Evolutionary conservation across 2,888 invertebrate genomes (phyloP).

Genomic region (Erebia ligea): DNA sequence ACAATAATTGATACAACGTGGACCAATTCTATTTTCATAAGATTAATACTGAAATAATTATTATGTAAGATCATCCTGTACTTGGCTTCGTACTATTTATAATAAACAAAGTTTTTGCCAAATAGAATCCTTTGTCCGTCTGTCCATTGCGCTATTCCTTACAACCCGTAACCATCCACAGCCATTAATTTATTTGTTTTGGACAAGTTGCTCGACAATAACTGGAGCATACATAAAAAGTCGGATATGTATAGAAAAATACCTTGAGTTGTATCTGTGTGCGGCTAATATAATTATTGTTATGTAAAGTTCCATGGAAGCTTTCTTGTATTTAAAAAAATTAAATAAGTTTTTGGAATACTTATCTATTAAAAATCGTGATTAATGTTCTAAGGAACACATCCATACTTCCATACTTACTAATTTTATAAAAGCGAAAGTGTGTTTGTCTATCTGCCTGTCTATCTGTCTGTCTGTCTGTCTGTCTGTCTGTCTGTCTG

Average conservation of each 20-base stretch:
- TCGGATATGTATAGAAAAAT: slow-evolving; percentile 35
- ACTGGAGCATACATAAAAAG: slow-evolving; percentile 58
- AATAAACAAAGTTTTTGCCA: slow-evolving; percentile 55
- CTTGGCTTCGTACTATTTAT: slow-evolving; percentile 42
- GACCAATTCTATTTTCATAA: background rate
- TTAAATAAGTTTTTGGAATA: too few relatives aligned
- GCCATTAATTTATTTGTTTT: slow-evolving; percentile 60
- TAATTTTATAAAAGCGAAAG: too few relatives aligned
- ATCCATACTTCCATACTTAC: too few relatives aligned
- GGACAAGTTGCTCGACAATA: slow-evolving; percentile 51
- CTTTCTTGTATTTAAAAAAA: too few relatives aligned
- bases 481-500: too few relatives aligned
- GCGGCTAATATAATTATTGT: background rate
- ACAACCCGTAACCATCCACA: slow-evolving; percentile 45
- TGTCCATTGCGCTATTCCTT: slow-evolving; percentile 52
- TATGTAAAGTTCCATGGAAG: too few relatives aligned
- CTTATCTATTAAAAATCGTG: too few relatives aligned
- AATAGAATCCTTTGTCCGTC: slow-evolving; percentile 54
- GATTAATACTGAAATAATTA: background rate
- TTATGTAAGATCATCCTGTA: slow-evolving; percentile 16
- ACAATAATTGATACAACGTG: background rate
- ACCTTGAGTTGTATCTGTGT: background rate
- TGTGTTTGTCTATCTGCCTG: too few relatives aligned
- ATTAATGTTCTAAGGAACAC: background rate
- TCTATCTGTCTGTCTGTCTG: too few relatives aligned